Percentiles rank a stretch among this genome's conserved stretches.
Conservation (phyloP, 2,797 vertebrate species). For the Lepus townsendii region DNA sequence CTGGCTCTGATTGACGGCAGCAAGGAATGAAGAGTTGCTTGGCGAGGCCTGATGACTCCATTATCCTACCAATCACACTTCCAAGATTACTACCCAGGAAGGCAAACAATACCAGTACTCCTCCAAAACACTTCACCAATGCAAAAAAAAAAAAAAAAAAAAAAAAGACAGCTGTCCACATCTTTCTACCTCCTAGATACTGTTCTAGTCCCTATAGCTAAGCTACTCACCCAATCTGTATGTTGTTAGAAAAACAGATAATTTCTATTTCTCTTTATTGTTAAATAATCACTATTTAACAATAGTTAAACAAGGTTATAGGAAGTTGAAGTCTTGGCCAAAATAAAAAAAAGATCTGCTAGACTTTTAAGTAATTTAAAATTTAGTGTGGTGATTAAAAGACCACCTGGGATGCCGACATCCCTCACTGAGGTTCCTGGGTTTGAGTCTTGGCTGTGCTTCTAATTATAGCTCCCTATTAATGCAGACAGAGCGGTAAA, state of each 20-base stretch:
- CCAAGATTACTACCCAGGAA: neutral
- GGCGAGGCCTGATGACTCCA: neutral
- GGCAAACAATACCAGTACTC: neutral
- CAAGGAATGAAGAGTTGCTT: neutral
- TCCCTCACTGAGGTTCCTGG: too few relatives aligned
- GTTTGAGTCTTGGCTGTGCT: too few relatives aligned
- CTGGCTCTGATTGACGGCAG: neutral
- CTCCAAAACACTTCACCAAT: neutral
- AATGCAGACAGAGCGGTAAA: too few relatives aligned
- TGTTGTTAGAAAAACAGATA: neutral
- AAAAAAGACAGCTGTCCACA: neutral
- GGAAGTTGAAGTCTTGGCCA: neutral
- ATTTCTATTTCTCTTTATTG: neutral
- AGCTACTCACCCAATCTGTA: neutral
- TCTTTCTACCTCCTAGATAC: neutral
- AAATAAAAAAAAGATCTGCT: slow-evolving; percentile 33
- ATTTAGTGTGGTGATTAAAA: too few relatives aligned
- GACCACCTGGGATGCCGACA: too few relatives aligned
- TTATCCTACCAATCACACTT: neutral
- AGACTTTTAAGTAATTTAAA: slow-evolving; percentile 7
- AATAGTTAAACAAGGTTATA: neutral
- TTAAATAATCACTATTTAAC: neutral
- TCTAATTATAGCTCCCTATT: too few relatives aligned
- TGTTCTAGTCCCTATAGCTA: neutral
- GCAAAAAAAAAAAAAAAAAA: neutral